Evolutionary conservation across 2,113 vertebrate species (phyloP), one percentile per base, ranked within the genome.

Genomic region (Maccullochella peelii): DNA sequence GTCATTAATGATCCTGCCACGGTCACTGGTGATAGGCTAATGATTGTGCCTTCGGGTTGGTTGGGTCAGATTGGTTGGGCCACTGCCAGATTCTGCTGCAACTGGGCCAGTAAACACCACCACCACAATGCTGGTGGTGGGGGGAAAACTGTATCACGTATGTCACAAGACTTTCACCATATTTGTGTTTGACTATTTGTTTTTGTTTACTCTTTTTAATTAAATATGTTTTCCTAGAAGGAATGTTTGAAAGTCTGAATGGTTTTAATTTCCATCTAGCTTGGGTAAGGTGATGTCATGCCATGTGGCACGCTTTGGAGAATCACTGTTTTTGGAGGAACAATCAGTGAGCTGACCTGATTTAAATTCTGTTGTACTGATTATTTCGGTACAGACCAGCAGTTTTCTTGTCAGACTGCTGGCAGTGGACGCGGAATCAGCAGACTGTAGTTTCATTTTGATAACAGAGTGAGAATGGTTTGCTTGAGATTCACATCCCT

Each of bases 11-110:
- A 90, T 93, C 77, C 57, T 33, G 80, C 89, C 86, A 89, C 83
- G 86, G 91, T 93, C 92, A 93, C 77, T 88, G 90, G 44, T 59
- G 84, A 91, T 84, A 67, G 79, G 77, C 68, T 90, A 92, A 87
- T 73, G 91, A 93, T 91, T 83, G 75, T 27, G 72, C 80, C 91
- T 49, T 6, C 1, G 4, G 90, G 91, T 33, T 15, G 62, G 54
- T 58, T 68, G 59, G 68, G 61, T 80, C 30, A 20, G 18, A 88
- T 85, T 58, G 66, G 79, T 52, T 80, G 79, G 75, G 57, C 15
- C 1, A 14, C 57, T 25, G 82, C 68, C 82, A 83, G 70, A 49
- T 52, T 75, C 10, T n/a, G 70, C 82, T 81, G 73, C 78, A 90
- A 92, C 77, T 89, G 80, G 93, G 86, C 70, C 84, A 92, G 36